These are phyloP conservation scores for Cladopsammia gracilis DNA, from an alignment of 64 coral and sea anemone genomes.

Conservation along the genomic window DNA sequence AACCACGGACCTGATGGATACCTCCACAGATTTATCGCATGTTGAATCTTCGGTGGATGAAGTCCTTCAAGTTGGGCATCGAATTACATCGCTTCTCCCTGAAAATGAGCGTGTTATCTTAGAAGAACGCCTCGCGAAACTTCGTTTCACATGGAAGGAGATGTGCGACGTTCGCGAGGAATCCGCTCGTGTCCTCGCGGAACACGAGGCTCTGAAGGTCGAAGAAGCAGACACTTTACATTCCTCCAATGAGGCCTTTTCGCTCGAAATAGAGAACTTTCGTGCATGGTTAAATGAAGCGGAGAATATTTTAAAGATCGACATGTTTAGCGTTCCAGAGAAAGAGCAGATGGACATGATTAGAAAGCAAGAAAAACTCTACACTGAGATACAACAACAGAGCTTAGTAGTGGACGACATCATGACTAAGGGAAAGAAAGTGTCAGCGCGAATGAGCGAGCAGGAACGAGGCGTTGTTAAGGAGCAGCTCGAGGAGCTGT, in stretches of 20 bases:
- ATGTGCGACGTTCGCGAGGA: slow-evolving; percentile 45
- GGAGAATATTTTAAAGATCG: slow-evolving; percentile 73
- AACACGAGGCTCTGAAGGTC: slow-evolving; percentile 17
- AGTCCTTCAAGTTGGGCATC: slow-evolving; percentile 50
- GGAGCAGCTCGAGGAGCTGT: slow-evolving; percentile 51
- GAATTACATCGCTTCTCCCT: slow-evolving; percentile 27
- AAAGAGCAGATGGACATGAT: slow-evolving; percentile 92
- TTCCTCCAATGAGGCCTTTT: slow-evolving; percentile 51
- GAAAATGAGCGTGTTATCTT: slow-evolving; percentile 29
- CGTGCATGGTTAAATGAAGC: slow-evolving; percentile 74
- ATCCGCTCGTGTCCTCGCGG: slow-evolving; percentile 50
- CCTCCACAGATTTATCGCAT: slow-evolving; percentile 3
- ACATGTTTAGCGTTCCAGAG: slow-evolving; percentile 92
- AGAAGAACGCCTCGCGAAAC: slow-evolving; percentile 21
- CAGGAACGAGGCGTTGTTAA: slow-evolving; percentile 60
- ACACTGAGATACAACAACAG: slow-evolving; percentile 79
- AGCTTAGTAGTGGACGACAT: slow-evolving; percentile 58
- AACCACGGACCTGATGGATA: neutral
- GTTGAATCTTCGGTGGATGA: slow-evolving; percentile 33
- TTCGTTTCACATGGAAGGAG: slow-evolving; percentile 41
- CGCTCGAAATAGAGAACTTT: slow-evolving; percentile 61
- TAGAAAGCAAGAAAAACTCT: slow-evolving; percentile 73
- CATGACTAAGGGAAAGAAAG: slow-evolving; percentile 49
- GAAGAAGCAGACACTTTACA: slow-evolving; percentile 44
- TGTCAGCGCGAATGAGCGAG: slow-evolving; percentile 34